phyloP scores from a whole-genome alignment of 2,888 invertebrate species.

The Leptopterna dolabrata region DNA sequence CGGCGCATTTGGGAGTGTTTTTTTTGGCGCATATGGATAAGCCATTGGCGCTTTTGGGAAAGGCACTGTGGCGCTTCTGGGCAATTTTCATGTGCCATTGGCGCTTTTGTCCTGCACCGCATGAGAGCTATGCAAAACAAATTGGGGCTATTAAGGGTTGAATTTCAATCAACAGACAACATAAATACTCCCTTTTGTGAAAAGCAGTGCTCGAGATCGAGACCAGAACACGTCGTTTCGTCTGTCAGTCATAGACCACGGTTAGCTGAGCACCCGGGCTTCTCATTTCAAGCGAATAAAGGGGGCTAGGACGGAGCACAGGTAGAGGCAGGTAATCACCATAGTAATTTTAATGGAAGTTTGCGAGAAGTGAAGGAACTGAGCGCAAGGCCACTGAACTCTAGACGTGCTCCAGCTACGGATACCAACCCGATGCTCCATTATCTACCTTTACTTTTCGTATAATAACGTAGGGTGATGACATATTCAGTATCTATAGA shows the following conservation, averaged over 20 bases:
- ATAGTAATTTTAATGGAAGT: constrained; percentile 3
- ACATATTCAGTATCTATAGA: background rate
- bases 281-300: background rate
- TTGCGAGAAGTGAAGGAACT: background rate
- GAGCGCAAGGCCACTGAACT: constrained; percentile 1
- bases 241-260: background rate
- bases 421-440: background rate
- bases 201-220: too few species aligned
- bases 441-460: background rate
- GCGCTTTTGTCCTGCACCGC: too few species aligned
- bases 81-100: too few species aligned
- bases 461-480: background rate
- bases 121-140: too few species aligned
- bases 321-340: constrained; percentile 2
- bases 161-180: too few species aligned
- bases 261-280: background rate
- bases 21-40: too few species aligned
- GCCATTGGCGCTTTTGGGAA: too few species aligned
- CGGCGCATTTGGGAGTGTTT: too few species aligned
- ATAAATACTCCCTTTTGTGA: too few species aligned
- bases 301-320: background rate
- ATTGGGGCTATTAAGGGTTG: too few species aligned
- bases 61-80: too few species aligned
- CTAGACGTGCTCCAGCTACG: background rate
- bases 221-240: too few species aligned